Base-by-base conservation (phyloP, 1,140 invertebrate species). In the Pseudomyrmex pallidus region DNA sequence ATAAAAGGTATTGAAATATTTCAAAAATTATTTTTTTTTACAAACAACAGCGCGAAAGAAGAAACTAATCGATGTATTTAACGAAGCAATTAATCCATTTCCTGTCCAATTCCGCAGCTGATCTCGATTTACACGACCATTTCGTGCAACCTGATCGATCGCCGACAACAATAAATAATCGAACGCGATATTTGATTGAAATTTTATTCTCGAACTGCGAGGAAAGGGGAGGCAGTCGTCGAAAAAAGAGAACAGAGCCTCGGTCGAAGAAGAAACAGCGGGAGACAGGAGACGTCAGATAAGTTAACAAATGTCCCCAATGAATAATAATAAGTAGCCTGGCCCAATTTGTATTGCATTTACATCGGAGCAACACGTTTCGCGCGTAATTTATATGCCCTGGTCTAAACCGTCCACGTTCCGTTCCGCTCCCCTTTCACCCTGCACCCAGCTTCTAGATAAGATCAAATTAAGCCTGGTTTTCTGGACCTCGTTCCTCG, bases 261-360 rank as follows among this genome's bases (percentile, higher is more conserved):
- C 12, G 54, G 2, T 25, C 15, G 35, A 25, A 63, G 15, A 54
- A 56, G n/a, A 57, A 57, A 50, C 46, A 46, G 4, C 2, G 44
- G 73, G 56, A 12, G 56, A 83, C 67, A 54, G 25, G 83, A 73
- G 50, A 54, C 87, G 88, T 92, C 89, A 91, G 91, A 92, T 91
- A 91, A 91, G 89, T 89, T 92, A 92, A 92, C 90, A 92, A 92
- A 92, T 92, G 88, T 90, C 87, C 85, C 82, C 90, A 92, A 91
- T 92, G 90, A 92, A 92, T 92, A 92, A 92, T 91, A 92, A 91
- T 92, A 92, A 91, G 90, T 90, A 83, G 62, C 77, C 72, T 68
- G 76, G 85, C 88, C 87, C 90, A 92, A 92, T 92, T 91, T 92
- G 91, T 91, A 91, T 90, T 90, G 87, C 87, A 90, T 92, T 92